Evolutionary conservation across 1,140 invertebrate genomes (phyloP), one percentile per base, ranked within the genome.

Genomic region (Alviniconcha marisindica): DNA sequence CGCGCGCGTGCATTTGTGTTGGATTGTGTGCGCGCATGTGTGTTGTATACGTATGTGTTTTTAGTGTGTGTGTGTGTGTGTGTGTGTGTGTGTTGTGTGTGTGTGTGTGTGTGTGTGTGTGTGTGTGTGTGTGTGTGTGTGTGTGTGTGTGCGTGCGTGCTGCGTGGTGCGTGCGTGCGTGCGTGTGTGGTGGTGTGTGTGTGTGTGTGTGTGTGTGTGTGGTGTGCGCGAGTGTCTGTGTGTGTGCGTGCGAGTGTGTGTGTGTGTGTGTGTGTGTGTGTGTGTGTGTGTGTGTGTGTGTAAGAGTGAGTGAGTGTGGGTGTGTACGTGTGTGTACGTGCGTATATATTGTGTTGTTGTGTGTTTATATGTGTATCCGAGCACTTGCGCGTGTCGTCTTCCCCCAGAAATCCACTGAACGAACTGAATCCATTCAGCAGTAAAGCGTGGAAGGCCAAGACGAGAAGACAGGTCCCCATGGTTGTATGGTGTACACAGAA

Each of bases 1-100:
- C 18, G 44, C 18, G 44, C 18, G 44, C 5, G 44, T 48, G 44
- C 18, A 18, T 48, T 5, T 18, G 44, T 48, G 44, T 48, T 5
- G 7, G 7, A 48, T 5, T 10, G 44, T 18, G 44, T 48, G 44
- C 18, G 44, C 18, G 44, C 18, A 48, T 18, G 44, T 48, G 5
- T 48, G 7, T 18, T 48, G 44, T n/a, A n/a, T n/a, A 48, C 18
- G 5, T 48, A 48, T 48, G 44, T 5, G 44, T 48, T 48, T 5
- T 48, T 48, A 48, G 44, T 48, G 44, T 48, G 44, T 48, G 44
- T 48, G 56, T 60, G 56, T 60, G 56, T 60, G 56, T 60, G 56
- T 60, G 56, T 60, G 56, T 60, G 56, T 60, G 56, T 60, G 56
- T 60, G 56, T n/a, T 60, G 56, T 60, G 56, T 60, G 56, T 60